A percentile compares a stretch with the other conserved stretches of the same genome.
These are phyloP conservation scores for Yponomeuta malinellus DNA, from an alignment of 2,888 invertebrate species.

Conservation along the genomic window DNA sequence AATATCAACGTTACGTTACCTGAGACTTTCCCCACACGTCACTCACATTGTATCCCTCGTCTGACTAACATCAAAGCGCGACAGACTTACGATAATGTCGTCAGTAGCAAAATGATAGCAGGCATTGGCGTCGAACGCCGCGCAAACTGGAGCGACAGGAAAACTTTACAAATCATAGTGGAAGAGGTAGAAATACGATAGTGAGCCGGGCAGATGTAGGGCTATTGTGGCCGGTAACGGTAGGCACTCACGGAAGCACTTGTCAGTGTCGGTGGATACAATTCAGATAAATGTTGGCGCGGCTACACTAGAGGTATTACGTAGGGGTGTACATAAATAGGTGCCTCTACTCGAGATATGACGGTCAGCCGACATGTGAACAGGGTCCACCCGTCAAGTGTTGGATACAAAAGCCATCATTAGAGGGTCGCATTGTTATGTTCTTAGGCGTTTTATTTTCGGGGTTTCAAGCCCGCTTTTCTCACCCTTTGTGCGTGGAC, in stretches of 20 bases:
- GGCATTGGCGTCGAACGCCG: neutral
- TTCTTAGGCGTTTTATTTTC: slow-evolving; percentile 7
- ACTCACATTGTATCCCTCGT: neutral
- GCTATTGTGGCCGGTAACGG: slow-evolving; percentile 58
- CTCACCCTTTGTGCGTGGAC: neutral
- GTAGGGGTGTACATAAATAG: neutral
- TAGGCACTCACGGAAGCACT: slow-evolving; percentile 66
- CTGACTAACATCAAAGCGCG: neutral
- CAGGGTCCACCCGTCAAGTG: neutral
- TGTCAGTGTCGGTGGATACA: slow-evolving; percentile 56
- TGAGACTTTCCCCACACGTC: neutral
- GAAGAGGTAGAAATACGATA: slow-evolving; percentile 55
- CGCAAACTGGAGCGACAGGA: slow-evolving; percentile 49
- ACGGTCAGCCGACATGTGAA: slow-evolving; percentile 29
- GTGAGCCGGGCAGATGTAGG: slow-evolving; percentile 43
- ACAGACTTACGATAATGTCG: neutral
- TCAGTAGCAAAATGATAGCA: neutral
- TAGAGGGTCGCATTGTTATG: slow-evolving; percentile 15
- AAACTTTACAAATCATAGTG: slow-evolving; percentile 62
- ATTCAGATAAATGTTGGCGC: slow-evolving; percentile 52
- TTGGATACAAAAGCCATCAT: neutral
- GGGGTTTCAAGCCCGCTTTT: neutral
- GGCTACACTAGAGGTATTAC: neutral
- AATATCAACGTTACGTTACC: neutral
- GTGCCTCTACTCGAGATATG: slow-evolving; percentile 25